Percentiles rank a stretch among this genome's conserved stretches.
These are phyloP conservation scores for Chaetura pelagica DNA, from an alignment of 2,113 vertebrate species.

Conservation along the genomic window DNA sequence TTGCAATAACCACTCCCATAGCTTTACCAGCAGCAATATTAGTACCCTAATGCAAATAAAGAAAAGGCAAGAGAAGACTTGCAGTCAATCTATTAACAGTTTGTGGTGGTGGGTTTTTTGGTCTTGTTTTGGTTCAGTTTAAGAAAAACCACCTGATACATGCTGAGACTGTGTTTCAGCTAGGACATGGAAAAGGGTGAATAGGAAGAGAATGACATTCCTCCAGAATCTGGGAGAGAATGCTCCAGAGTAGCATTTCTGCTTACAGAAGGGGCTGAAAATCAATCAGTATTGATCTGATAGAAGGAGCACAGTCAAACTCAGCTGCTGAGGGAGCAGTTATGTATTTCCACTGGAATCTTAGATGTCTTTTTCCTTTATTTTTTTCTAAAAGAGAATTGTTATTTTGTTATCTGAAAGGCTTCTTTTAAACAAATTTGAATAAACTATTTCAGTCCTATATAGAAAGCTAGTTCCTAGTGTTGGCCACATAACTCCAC, in stretches of 20 bases:
- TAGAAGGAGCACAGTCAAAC: background rate
- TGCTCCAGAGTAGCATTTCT: background rate
- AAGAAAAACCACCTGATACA: background rate
- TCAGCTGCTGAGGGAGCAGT: background rate
- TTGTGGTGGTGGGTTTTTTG: background rate
- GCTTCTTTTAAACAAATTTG: background rate
- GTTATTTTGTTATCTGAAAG: background rate
- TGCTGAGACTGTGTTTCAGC: background rate
- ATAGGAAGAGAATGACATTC: background rate
- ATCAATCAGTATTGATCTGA: background rate
- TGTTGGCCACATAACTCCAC: background rate
- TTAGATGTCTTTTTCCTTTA: background rate
- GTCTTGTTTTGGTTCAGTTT: background rate
- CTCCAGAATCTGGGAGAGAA: background rate
- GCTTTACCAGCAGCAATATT: constrained; percentile 97
- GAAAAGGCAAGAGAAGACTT: background rate
- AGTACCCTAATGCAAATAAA: constrained; percentile 83
- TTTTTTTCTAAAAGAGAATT: background rate
- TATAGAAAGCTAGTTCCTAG: background rate
- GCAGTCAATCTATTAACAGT: too few species aligned
- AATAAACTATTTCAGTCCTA: background rate
- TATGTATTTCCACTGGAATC: background rate
- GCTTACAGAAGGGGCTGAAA: background rate
- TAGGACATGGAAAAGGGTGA: background rate
- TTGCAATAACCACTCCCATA: constrained; percentile 92